Base-by-base conservation (phyloP, 2,888 invertebrate genomes). In the Chrysodeixis includens region DNA sequence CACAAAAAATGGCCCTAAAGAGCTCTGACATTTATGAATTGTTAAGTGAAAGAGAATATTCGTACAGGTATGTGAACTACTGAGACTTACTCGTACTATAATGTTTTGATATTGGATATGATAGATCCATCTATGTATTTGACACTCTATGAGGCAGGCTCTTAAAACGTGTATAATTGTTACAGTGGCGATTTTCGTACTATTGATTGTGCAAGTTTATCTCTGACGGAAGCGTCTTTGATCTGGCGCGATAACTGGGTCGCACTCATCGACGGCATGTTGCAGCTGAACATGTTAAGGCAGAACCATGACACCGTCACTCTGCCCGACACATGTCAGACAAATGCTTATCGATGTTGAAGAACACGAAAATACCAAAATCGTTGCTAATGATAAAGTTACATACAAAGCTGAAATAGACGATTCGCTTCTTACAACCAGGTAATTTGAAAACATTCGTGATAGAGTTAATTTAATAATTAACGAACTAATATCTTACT, bases 211-310 rank as follows among this genome's bases (percentile, higher is more conserved):
- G 62, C 75, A 0, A 83, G 84, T 55, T 26, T 66, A 6, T 62
- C 77, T 1, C 72, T 1, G 81, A 85, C 62, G 53, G 87, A 81
- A 1, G 79, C 83, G 26, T 94, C 91, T 3, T 62, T 78, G 26
- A 70, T 96, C 0, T 98, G 97, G 97, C 92, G 94, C n/a, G 95
- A 96, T 63, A 97, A 97, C 86, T 98, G 98, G 98, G 96, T 97
- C 0, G 96, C 97, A 4, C 97, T 98, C 82, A 93, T 98, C 81
- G 98, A 98, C 88, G 96, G 97, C 0, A 96, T 98, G 95, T 90
- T 98, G 20, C 98, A 98, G 91, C 96, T 97, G 66, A 95, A 96
- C 56, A 95, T 97, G 12, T 82, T 98, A 20, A 95, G 96, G 96
- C 0, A 69, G 65, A 22, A 81, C 89, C 30, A 74, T 77, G 9